A percentile compares a stretch with the other conserved stretches of the same genome.
These are phyloP conservation scores for Drosophila gaucha DNA, from an alignment of 2,888 invertebrate species.

Conservation along the genomic window DNA sequence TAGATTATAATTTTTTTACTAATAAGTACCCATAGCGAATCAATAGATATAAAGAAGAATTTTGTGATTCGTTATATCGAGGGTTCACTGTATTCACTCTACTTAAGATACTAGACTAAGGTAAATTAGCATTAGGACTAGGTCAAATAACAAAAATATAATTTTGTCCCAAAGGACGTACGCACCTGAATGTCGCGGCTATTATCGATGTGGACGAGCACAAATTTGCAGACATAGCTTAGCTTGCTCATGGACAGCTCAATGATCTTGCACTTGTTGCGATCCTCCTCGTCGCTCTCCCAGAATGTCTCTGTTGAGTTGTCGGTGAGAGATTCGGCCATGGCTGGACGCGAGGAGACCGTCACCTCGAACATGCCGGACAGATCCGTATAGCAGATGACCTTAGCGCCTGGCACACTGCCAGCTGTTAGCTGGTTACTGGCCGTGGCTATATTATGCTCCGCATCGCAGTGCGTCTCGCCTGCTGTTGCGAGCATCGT, in stretches of 20 bases:
- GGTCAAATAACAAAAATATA: no score
- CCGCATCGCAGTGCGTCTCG: slow-evolving; percentile 77
- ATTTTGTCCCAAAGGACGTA: no score
- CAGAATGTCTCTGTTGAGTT: slow-evolving; percentile 99
- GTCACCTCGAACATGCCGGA: slow-evolving; percentile 86
- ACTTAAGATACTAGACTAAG: no score
- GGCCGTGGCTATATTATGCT: slow-evolving; percentile 71
- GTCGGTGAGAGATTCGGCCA: slow-evolving; percentile 96
- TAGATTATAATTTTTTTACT: no score
- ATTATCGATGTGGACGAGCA: slow-evolving; percentile 97
- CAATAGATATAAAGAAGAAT: no score
- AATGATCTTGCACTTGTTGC: slow-evolving; percentile 95
- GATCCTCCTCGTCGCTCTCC: slow-evolving; percentile 99
- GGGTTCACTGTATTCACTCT: no score
- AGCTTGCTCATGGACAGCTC: slow-evolving; percentile 88
- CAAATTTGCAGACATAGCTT: slow-evolving; percentile 85
- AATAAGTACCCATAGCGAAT: no score
- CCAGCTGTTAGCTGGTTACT: slow-evolving; percentile 18
- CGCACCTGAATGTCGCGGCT: slow-evolving; percentile 94
- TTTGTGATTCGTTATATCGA: no score
- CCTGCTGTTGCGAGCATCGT: slow-evolving; percentile 64
- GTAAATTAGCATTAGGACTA: no score
- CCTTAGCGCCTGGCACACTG: slow-evolving; percentile 69
- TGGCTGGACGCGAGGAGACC: slow-evolving; percentile 96
- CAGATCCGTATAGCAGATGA: slow-evolving; percentile 82